Evolutionary conservation across 2,113 vertebrate genomes (phyloP).

Genomic region (Crocuta crocuta): DNA sequence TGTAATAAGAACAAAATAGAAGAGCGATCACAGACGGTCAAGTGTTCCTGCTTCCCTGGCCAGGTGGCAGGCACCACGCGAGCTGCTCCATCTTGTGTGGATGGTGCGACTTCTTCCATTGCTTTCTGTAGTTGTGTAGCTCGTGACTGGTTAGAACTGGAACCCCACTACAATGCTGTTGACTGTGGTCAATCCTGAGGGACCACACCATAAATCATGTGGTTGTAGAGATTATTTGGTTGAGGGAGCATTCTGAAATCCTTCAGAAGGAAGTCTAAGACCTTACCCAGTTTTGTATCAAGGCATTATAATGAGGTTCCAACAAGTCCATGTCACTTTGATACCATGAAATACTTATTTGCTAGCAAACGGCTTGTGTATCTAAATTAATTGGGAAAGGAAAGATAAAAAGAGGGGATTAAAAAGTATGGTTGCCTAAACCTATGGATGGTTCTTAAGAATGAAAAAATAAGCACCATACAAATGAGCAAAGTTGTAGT

Average conservation of each 20-base stretch:
- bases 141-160: background rate
- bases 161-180: background rate
- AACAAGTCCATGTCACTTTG: background rate
- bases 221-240: background rate
- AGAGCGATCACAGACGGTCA: constrained; percentile 98
- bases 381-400: constrained; percentile 47
- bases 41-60: constrained; percentile 99
- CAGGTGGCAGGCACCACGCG: constrained; percentile 98
- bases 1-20: constrained; percentile 99
- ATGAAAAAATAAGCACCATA: constrained; percentile 45
- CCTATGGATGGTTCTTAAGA: constrained; percentile 60
- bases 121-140: background rate
- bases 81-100: constrained; percentile 97
- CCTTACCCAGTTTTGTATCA: background rate
- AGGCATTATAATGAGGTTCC: constrained; percentile 31
- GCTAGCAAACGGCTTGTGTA: background rate
- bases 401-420: constrained; percentile 56
- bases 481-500: background rate
- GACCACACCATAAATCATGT: background rate
- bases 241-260: background rate
- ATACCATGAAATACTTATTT: background rate
- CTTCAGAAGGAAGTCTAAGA: background rate
- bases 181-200: background rate
- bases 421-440: constrained; percentile 38
- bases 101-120: constrained; percentile 90